These are phyloP conservation scores for cattle (Bos taurus) DNA, from an alignment of 2,113 vertebrate species.

Conservation along the genomic window ARS-UCD2.0 NC_037331.1:91768501-91769000, in stretches of 20 bases:
- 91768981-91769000: background rate
- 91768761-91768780: background rate
- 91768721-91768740: background rate
- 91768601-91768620: background rate
- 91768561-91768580: background rate
- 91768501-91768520: background rate
- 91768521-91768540: background rate
- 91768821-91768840: background rate
- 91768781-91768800: background rate
- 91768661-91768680: background rate
- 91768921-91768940: background rate
- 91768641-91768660: background rate
- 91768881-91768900: background rate
- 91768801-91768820: background rate
- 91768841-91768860: background rate
- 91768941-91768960: background rate
- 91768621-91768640: background rate
- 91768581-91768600: background rate
- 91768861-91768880: background rate
- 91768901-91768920: background rate
- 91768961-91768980: background rate
- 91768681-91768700: background rate
- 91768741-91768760: background rate
- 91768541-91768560: background rate
- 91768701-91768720: background rate